phyloP scores from a whole-genome alignment of 2,888 invertebrate genomes.

The Cactoblastis cactorum region DNA sequence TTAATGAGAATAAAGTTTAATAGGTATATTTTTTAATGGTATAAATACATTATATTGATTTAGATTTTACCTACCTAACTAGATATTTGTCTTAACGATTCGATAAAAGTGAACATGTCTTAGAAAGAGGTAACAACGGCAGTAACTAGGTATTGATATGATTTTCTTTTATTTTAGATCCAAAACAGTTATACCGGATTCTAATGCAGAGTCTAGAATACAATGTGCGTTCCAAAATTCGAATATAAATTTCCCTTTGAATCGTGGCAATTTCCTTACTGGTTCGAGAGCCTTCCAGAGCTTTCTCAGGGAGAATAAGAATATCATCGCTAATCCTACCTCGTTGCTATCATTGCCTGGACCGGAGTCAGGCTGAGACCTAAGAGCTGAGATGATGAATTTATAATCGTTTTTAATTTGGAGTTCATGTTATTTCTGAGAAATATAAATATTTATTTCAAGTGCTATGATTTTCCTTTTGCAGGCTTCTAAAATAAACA shows the following conservation, averaged over 20 bases:
- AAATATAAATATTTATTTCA: slow-evolving; percentile 18
- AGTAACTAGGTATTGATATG: neutral
- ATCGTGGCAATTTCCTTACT: slow-evolving; percentile 48
- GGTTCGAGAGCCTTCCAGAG: slow-evolving; percentile 56
- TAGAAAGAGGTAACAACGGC: neutral
- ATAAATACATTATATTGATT: no score
- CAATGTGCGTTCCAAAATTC: neutral
- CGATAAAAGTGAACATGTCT: neutral
- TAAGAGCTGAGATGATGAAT: slow-evolving; percentile 27
- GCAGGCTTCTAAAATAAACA: no score
- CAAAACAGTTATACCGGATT: slow-evolving; percentile 21
- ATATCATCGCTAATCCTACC: slow-evolving; percentile 21
- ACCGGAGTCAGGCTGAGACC: slow-evolving; percentile 10
- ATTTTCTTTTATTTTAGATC: slow-evolving; percentile 30
- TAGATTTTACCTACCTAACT: no score
- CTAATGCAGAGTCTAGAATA: slow-evolving; percentile 7
- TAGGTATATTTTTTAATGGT: no score
- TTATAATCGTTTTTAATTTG: slow-evolving; percentile 27
- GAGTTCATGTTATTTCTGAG: slow-evolving; percentile 28
- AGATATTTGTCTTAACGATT: neutral
- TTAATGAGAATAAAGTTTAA: no score
- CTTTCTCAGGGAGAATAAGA: slow-evolving; percentile 47
- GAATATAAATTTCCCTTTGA: slow-evolving; percentile 19
- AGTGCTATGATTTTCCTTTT: neutral
- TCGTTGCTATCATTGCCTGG: slow-evolving; percentile 17